phyloP scores from a whole-genome alignment of 2,888 invertebrate species.

The Sacculina carcini region DNA sequence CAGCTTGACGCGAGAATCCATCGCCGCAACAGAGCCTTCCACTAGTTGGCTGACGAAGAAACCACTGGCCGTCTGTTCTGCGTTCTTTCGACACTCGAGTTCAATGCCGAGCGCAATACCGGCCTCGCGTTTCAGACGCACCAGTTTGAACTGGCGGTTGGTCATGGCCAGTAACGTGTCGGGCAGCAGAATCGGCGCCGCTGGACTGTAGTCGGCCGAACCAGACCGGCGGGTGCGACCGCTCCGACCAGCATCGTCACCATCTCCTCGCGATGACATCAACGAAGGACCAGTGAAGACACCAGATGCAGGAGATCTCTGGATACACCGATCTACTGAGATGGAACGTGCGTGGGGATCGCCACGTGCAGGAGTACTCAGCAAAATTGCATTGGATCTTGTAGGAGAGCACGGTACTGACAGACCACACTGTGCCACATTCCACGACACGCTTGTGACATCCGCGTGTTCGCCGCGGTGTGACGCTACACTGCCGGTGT shows the following conservation, averaged over 20 bases:
- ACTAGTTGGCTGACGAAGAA: not conserved
- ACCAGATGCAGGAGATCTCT: too few species aligned
- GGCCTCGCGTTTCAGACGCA: not conserved
- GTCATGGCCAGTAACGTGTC: not conserved
- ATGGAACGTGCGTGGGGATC: too few species aligned
- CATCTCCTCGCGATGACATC: too few species aligned
- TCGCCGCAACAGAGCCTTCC: not conserved
- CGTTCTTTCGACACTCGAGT: not conserved
- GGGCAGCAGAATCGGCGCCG: not conserved
- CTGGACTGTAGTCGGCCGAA: not conserved
- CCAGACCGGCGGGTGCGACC: not conserved
- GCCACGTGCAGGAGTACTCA: too few species aligned
- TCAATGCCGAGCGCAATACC: not conserved
- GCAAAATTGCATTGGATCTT: too few species aligned
- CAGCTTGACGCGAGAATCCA: not conserved
- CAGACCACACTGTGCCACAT: too few species aligned
- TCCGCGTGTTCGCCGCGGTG: not conserved
- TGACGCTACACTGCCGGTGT: not conserved
- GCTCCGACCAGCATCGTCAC: too few species aligned
- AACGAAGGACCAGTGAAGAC: too few species aligned
- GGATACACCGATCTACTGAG: too few species aligned
- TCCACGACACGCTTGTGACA: not conserved
- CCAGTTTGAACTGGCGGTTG: slow-evolving; percentile 1
- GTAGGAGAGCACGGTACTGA: too few species aligned
- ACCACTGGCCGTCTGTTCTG: not conserved